A percentile compares a stretch with the other conserved stretches of the same genome.
phyloP scores from a whole-genome alignment of 1,140 invertebrate species.

The Listronotus oregonensis region DNA sequence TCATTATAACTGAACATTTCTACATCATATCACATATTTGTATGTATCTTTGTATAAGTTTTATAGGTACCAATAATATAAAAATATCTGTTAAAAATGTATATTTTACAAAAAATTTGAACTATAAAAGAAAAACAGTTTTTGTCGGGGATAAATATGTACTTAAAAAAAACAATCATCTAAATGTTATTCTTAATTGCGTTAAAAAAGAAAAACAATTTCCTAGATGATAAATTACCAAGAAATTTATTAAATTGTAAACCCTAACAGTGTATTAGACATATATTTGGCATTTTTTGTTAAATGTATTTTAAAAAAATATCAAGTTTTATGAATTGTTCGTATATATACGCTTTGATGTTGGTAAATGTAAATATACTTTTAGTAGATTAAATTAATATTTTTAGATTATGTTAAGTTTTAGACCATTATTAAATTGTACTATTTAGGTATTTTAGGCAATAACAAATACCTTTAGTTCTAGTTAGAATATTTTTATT shows the following conservation, averaged over 20 bases:
- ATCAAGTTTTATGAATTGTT: slow-evolving; percentile 32
- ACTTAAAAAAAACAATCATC: slow-evolving; percentile 11
- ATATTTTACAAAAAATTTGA: neutral
- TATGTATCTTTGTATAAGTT: too few relatives aligned
- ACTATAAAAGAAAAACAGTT: neutral
- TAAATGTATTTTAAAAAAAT: slow-evolving; percentile 23
- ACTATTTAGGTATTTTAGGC: slow-evolving; percentile 31
- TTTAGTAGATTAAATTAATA: slow-evolving; percentile 29
- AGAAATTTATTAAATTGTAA: neutral
- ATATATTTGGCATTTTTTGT: slow-evolving; percentile 20
- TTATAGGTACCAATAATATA: too few relatives aligned
- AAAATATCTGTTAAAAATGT: too few relatives aligned
- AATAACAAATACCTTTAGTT: slow-evolving; percentile 29
- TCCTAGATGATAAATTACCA: neutral
- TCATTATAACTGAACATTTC: too few relatives aligned
- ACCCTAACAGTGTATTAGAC: slow-evolving; percentile 22
- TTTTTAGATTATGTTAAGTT: slow-evolving; percentile 33
- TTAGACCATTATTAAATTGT: slow-evolving; percentile 34
- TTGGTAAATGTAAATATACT: slow-evolving; percentile 28
- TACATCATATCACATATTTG: too few relatives aligned
- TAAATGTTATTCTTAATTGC: neutral
- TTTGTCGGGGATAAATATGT: slow-evolving; percentile 10
- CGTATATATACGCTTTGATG: slow-evolving; percentile 38
- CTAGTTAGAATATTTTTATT: slow-evolving; percentile 32
- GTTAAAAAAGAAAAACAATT: neutral